A percentile compares a stretch with the other conserved stretches of the same genome.
Evolutionary conservation across 2,797 vertebrate species (phyloP).

Genomic region (Trachops cirrhosus): DNA sequence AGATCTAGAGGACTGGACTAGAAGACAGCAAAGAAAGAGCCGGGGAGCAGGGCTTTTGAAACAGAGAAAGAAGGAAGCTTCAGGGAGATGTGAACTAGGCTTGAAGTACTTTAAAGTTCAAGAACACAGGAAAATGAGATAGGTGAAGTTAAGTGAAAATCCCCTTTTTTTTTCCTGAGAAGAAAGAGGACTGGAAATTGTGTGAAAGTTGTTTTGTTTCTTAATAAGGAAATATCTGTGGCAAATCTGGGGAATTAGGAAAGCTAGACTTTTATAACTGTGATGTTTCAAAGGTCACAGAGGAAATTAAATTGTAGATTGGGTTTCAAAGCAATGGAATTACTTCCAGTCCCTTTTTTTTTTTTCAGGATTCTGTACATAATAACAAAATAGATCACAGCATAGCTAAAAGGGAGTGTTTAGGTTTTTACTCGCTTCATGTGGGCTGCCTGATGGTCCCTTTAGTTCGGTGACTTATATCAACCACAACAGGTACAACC

Average conservation of each 20-base stretch:
- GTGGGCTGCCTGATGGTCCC: background rate
- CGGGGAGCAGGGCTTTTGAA: background rate
- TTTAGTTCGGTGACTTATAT: background rate
- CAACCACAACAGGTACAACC: background rate
- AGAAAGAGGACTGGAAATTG: background rate
- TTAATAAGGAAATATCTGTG: slow-evolving; percentile 12
- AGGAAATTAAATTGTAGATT: slow-evolving; percentile 47
- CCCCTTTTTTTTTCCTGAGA: background rate
- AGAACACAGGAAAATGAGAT: background rate
- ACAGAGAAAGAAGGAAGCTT: background rate
- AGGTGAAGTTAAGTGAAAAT: slow-evolving; percentile 14
- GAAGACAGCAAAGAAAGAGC: background rate
- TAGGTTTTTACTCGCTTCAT: background rate
- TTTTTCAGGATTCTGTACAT: background rate
- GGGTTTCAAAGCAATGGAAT: slow-evolving; percentile 32
- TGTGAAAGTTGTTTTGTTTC: background rate
- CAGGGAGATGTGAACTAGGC: background rate
- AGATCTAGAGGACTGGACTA: background rate
- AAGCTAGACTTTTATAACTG: slow-evolving; percentile 18
- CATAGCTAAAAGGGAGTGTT: background rate
- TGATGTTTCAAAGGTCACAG: slow-evolving; percentile 48
- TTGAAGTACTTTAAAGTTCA: background rate
- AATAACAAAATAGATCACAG: background rate
- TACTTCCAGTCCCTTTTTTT: background rate
- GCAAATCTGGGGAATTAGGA: background rate